Conservation (phyloP, 2,797 vertebrate genomes). For the Melanogrammus aeglefinus region DNA sequence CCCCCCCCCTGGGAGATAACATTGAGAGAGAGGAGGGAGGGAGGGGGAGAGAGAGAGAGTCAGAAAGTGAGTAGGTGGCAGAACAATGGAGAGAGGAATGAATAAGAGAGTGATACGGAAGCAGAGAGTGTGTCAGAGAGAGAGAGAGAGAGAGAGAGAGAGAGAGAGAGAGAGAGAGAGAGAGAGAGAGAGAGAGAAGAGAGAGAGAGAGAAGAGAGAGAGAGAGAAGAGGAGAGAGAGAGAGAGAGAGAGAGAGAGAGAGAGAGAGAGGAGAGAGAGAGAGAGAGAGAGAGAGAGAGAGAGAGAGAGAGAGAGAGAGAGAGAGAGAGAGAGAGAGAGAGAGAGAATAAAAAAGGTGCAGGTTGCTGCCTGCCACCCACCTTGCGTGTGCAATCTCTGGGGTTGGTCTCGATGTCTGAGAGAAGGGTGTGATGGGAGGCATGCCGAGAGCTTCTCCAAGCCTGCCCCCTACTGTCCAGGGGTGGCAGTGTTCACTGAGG, state of each 20-base stretch:
- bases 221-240: conserved; percentile 1
- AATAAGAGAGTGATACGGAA: background rate
- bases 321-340: background rate
- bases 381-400: conserved; percentile 55
- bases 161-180: conserved; percentile 1
- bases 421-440: conserved; percentile 26
- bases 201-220: background rate
- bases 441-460: conserved; percentile 64
- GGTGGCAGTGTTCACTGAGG: conserved; percentile 48
- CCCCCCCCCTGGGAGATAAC: background rate
- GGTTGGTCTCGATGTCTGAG: conserved; percentile 31
- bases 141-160: conserved; percentile 2
- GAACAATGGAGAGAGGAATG: conserved; percentile 23
- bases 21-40: conserved; percentile 30
- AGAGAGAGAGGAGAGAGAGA: background rate
- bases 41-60: conserved; percentile 35
- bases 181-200: background rate
- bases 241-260: conserved; percentile 1
- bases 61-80: conserved; percentile 4
- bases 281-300: conserved; percentile 3
- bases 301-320: conserved; percentile 1
- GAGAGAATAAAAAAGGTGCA: background rate
- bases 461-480: conserved; percentile 73
- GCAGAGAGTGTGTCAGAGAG: background rate
- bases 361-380: conserved; percentile 44